phyloP scores from a whole-genome alignment of 2,888 invertebrate genomes.

The Lasioglossum figueresi region DNA sequence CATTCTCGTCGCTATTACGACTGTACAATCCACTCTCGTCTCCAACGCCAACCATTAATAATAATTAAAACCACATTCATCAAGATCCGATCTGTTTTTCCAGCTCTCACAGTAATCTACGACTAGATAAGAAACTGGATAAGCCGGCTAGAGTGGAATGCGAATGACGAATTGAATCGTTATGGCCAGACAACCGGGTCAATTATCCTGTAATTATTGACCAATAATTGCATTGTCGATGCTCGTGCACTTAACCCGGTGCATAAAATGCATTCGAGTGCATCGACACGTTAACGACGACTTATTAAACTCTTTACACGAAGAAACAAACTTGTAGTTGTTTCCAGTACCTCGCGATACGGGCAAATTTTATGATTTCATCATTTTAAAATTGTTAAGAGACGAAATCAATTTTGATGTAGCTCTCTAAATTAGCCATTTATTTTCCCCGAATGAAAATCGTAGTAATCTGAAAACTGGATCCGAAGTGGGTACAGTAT shows the following conservation, averaged over 20 bases:
- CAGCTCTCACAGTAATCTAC: background rate
- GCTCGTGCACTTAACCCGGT: background rate
- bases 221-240: background rate
- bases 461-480: background rate
- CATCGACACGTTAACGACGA: no score
- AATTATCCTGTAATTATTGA: background rate
- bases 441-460: background rate
- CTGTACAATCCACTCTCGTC: background rate
- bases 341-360: no score
- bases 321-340: no score
- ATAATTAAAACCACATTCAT: background rate
- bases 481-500: background rate
- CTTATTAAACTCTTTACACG: no score
- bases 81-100: slow-evolving; percentile 1
- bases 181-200: background rate
- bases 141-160: background rate
- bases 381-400: no score
- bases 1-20: background rate
- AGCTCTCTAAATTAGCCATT: no score
- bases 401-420: no score
- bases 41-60: background rate
- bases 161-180: background rate
- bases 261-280: background rate
- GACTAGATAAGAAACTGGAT: slow-evolving; percentile 2
- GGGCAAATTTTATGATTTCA: no score